phyloP scores from a whole-genome alignment of 2,113 vertebrate species.

The Kobus ellipsiprymnus region DNA sequence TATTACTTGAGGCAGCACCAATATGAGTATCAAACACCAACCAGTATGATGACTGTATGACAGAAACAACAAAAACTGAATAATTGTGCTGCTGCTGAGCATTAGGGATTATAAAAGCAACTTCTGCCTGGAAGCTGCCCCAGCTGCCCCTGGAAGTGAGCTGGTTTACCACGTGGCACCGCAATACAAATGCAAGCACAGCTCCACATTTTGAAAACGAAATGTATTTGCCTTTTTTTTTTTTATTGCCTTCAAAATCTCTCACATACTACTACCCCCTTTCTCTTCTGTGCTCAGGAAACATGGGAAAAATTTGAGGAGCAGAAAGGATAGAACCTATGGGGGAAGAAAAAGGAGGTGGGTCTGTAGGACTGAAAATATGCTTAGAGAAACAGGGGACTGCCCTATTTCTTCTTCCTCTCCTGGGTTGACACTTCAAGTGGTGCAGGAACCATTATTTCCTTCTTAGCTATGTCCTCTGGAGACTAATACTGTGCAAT shows the following conservation, averaged over 20 bases:
- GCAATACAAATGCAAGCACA: neutral
- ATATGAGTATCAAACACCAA: slow-evolving; percentile 15
- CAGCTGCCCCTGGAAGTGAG: neutral
- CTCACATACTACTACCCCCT: neutral
- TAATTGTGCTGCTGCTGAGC: neutral
- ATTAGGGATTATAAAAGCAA: neutral
- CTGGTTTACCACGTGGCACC: neutral
- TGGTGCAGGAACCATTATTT: neutral
- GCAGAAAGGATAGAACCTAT: neutral
- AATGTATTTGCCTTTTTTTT: neutral
- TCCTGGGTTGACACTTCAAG: neutral
- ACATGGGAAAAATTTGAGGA: neutral
- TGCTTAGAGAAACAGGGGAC: neutral
- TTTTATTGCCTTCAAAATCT: neutral
- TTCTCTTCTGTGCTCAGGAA: neutral
- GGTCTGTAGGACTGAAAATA: neutral
- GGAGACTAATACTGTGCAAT: neutral
- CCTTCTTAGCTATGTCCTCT: neutral
- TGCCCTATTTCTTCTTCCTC: neutral
- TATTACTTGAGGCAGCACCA: neutral
- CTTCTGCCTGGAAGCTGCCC: neutral
- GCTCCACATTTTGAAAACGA: neutral
- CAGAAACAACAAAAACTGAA: neutral
- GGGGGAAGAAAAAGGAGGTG: neutral
- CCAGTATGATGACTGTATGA: neutral